phyloP scores from a whole-genome alignment of 2,797 vertebrate species.

The Tokudaia tokunoshimensis region DNA sequence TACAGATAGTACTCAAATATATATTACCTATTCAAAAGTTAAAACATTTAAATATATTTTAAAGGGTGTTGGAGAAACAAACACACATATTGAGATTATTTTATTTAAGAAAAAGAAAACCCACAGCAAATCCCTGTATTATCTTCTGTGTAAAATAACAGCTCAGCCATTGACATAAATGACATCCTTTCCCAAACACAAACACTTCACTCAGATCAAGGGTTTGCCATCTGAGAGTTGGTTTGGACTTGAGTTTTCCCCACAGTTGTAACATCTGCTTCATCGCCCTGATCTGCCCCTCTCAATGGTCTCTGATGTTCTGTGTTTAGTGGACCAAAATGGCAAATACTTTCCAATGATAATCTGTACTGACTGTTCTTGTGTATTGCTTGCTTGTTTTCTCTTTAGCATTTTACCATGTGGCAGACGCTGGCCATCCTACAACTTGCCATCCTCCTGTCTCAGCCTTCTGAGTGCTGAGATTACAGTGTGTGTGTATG shows the following conservation, averaged over 20 bases:
- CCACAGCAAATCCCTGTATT: neutral
- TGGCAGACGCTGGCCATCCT: neutral
- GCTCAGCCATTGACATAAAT: neutral
- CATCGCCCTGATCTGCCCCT: neutral
- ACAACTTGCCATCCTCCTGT: neutral
- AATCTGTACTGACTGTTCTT: neutral
- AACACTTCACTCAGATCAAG: neutral
- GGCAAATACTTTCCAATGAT: neutral
- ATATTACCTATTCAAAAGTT: conserved; percentile 30
- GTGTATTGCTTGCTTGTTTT: neutral
- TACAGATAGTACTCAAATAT: neutral
- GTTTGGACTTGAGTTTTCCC: conserved; percentile 15
- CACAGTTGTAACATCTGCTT: neutral
- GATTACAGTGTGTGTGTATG: neutral
- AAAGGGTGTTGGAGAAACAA: conserved; percentile 4
- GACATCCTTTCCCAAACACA: neutral
- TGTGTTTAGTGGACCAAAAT: neutral
- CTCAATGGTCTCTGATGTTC: neutral
- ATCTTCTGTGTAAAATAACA: conserved; percentile 45
- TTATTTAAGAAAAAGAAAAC: neutral
- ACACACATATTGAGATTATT: neutral
- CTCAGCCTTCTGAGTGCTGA: neutral
- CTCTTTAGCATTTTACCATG: neutral
- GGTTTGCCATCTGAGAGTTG: neutral
- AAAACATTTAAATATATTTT: conserved; percentile 52